Evolutionary conservation across 2,113 vertebrate genomes (phyloP).

Genomic region (Pelusios castaneus): DNA sequence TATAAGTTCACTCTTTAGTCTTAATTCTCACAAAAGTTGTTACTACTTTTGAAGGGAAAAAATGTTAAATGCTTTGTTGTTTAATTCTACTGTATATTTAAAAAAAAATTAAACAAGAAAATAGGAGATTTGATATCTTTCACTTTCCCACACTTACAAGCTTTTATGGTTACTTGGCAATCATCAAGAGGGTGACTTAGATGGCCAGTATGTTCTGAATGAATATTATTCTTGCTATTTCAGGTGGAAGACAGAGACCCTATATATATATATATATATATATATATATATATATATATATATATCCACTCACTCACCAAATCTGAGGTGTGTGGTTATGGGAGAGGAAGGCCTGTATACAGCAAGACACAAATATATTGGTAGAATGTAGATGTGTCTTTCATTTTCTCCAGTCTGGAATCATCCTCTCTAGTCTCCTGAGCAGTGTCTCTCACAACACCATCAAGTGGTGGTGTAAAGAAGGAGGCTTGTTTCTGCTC

Average conservation of each 20-base stretch:
- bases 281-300: no score
- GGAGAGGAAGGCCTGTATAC: background rate
- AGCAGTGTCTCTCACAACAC: background rate
- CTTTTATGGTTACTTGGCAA: slow-evolving; percentile 62
- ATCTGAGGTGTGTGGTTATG: background rate
- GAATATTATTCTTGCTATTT: slow-evolving; percentile 61
- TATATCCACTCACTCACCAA: background rate
- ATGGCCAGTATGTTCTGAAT: slow-evolving; percentile 34
- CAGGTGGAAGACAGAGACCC: slow-evolving; percentile 53
- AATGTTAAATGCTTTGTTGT: slow-evolving; percentile 17
- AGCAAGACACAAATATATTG: background rate
- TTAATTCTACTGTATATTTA: slow-evolving; percentile 37
- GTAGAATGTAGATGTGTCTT: background rate
- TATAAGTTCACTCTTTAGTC: slow-evolving; percentile 20
- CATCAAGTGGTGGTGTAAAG: background rate
- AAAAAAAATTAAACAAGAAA: slow-evolving; percentile 45
- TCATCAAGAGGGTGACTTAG: background rate
- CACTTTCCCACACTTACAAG: slow-evolving; percentile 29
- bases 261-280: background rate
- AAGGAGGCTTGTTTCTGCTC: background rate
- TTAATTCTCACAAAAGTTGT: slow-evolving; percentile 36
- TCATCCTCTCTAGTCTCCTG: background rate
- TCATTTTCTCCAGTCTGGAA: background rate
- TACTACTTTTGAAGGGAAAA: slow-evolving; percentile 1
- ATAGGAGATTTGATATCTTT: slow-evolving; percentile 32